A percentile compares a stretch with the other conserved stretches of the same genome.
Evolutionary conservation across 2,888 invertebrate species (phyloP).

Genomic region (Pemphredon lugubris): DNA sequence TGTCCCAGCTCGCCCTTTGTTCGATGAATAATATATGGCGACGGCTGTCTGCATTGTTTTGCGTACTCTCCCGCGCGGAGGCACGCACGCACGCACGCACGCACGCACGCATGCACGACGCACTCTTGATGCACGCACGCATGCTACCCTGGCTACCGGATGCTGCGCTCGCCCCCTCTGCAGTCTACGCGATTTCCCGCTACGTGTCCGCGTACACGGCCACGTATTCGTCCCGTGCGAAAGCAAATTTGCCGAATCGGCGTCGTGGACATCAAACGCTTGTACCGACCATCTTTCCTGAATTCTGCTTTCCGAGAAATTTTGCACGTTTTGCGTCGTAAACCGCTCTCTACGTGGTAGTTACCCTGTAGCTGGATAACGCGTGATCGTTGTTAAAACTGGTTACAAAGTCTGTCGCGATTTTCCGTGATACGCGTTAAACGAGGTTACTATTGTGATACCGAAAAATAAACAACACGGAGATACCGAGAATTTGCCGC

Average conservation of each 20-base stretch:
- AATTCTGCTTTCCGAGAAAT: slow-evolving; percentile 33
- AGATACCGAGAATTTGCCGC: too few species aligned
- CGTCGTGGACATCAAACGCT: slow-evolving; percentile 53
- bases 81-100: slow-evolving; percentile 41
- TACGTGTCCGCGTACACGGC: slow-evolving; percentile 71
- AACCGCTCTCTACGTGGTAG: too few species aligned
- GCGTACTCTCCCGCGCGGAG: slow-evolving; percentile 68
- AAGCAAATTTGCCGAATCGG: slow-evolving; percentile 51
- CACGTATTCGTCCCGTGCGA: slow-evolving; percentile 54
- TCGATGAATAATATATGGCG: slow-evolving; percentile 78
- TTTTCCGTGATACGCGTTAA: too few species aligned
- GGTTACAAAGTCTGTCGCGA: too few species aligned
- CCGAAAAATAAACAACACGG: too few species aligned
- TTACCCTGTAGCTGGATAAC: too few species aligned
- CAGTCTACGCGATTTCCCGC: slow-evolving; percentile 79
- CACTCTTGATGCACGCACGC: slow-evolving; percentile 31
- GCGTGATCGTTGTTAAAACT: too few species aligned
- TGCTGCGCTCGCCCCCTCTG: slow-evolving; percentile 73
- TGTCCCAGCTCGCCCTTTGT: slow-evolving; percentile 64
- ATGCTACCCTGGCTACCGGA: slow-evolving; percentile 70
- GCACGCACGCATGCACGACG: slow-evolving; percentile 52
- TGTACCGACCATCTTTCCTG: slow-evolving; percentile 39
- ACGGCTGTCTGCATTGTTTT: slow-evolving; percentile 78
- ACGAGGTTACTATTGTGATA: too few species aligned
- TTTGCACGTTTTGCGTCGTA: slow-evolving; percentile 6